Base-by-base conservation (phyloP, 2,888 invertebrate species). In the Crematogaster levior region DNA sequence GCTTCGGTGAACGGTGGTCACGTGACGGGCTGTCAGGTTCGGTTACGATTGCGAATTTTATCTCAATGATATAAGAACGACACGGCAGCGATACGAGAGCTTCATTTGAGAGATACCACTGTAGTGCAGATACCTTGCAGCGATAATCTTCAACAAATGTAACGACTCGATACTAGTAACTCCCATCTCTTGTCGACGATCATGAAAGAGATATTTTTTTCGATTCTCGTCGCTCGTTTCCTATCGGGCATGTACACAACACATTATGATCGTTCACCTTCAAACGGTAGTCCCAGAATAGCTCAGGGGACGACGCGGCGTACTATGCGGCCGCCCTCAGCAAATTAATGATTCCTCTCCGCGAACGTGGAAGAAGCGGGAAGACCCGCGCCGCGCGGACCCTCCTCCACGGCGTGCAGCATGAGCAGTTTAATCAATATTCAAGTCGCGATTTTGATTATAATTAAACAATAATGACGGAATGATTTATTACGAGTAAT, bases 391-490 rank as follows among this genome's bases (percentile, higher is more conserved):
- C 27, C 34, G 27, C 18, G 37, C 53, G 63, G 84, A 56, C 66
- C 83, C 86, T 86, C 84, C 84, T 82, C 68, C 75, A 79, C 81
- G n/a, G 21, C 72, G 73, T 83, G 77, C 72, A 43, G 73, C 72
- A 51, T 63, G 81, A 75, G 77, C 37, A 75, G 56, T 89, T 87
- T 87, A 89, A 93, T 93, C 91, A 92, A 93, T 93, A 93, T 93
- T 92, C 93, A 90, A 92, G 88, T 86, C 92, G 89, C 90, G 91
- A 91, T 91, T 92, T 93, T 91, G 90, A 93, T 92, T 92, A 92
- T 91, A 93, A 93, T 93, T 93, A 92, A 93, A 93, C 93, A 93
- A 93, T 93, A 92, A 93, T 90, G 91, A 91, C 82, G 90, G 90
- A 91, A 92, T 92, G 93, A 93, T 93, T 93, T 93, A 93, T 93